phyloP scores from a whole-genome alignment of 2,113 vertebrate genomes.

The Microtus oregoni region DNA sequence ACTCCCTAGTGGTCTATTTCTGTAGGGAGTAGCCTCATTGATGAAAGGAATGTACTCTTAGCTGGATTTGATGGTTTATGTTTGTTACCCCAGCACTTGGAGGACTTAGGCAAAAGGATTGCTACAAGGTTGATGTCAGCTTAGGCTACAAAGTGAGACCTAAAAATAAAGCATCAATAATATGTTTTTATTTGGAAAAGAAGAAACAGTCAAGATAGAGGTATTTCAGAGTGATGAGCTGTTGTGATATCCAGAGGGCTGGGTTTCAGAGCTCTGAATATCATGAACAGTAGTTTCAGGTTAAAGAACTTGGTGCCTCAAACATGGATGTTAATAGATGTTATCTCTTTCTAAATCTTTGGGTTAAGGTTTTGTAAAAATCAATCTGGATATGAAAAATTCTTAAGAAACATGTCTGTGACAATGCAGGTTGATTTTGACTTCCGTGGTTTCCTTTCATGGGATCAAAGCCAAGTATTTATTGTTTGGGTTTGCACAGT shows the following conservation, averaged over 20 bases:
- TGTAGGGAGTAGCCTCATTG: slow-evolving; percentile 23
- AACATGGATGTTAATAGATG: slow-evolving; percentile 11
- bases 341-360: slow-evolving; percentile 49
- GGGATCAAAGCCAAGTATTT: slow-evolving; percentile 11
- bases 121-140: background rate
- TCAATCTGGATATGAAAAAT: slow-evolving; percentile 42
- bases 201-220: background rate
- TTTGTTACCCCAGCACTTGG: background rate
- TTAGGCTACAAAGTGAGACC: background rate
- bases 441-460: slow-evolving; percentile 59
- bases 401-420: slow-evolving; percentile 26
- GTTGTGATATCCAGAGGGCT: background rate
- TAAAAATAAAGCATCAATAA: background rate
- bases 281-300: background rate
- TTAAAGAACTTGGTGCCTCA: slow-evolving; percentile 33
- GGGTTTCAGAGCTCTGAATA: background rate
- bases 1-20: slow-evolving; percentile 6
- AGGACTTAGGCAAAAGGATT: background rate
- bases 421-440: slow-evolving; percentile 19
- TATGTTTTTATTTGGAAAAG: slow-evolving; percentile 20
- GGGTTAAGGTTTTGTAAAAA: slow-evolving; percentile 46
- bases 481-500: slow-evolving; percentile 21
- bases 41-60: background rate
- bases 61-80: background rate
- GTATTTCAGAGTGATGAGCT: background rate